phyloP scores from a whole-genome alignment of 1,140 invertebrate species.

The Pygmarrhopalites habei region DNA sequence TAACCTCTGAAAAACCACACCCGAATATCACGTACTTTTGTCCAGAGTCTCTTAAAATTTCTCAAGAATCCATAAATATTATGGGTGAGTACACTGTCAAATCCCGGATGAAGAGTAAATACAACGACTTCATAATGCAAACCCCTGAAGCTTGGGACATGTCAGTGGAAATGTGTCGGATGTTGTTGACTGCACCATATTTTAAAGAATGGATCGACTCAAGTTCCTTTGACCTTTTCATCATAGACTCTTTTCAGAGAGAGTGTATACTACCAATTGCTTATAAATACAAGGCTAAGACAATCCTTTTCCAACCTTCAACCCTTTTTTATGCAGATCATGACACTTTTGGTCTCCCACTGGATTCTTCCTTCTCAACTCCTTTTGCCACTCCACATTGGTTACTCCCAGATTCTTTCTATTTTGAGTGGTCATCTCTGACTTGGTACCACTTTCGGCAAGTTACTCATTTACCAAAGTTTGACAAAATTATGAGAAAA shows the following conservation, averaged over 20 bases:
- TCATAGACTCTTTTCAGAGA: neutral
- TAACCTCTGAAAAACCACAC: neutral
- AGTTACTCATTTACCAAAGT: no score
- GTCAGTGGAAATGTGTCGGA: neutral
- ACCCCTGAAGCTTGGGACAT: neutral
- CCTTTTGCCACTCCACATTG: neutral
- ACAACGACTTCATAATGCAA: neutral
- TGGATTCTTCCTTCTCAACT: neutral
- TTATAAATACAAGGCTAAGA: neutral
- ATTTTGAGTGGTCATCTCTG: neutral
- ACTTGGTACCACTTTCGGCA: no score
- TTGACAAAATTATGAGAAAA: no score
- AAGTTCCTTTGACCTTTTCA: neutral
- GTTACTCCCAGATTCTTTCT: neutral
- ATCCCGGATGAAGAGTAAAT: neutral
- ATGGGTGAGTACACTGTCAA: neutral
- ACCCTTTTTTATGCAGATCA: neutral
- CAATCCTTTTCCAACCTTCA: neutral
- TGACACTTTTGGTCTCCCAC: neutral
- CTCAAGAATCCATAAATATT: neutral
- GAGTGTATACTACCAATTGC: neutral
- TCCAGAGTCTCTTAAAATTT: neutral
- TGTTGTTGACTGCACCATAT: neutral
- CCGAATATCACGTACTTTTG: neutral
- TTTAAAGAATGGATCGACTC: neutral